Base-by-base conservation (phyloP, 2,888 invertebrate genomes). In the Sylvicola cinctus region DNA sequence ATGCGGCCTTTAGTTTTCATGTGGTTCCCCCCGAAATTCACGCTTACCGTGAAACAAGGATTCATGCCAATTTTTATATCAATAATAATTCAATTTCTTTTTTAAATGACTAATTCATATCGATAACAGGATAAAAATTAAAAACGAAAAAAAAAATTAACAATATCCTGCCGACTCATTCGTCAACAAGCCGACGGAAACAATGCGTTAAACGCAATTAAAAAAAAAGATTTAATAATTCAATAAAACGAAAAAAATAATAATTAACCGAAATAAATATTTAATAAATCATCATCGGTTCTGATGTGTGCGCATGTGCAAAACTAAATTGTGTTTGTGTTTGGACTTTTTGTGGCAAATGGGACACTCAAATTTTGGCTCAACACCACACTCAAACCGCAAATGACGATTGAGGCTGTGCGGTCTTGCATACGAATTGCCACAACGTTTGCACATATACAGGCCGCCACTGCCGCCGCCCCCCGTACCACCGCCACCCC, bases 321-420 rank as follows among this genome's bases (percentile, higher is more conserved):
- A 46, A 43, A 58, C 58, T 43, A 58, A 50, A 48, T 58, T 58
- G 43, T 56, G 57, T 53, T 58, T 58, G 46, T 58, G 58, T 47
- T 58, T 58, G 31, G 58, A 70, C 46, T 63, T 66, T 50, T 67
- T 68, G 46, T 66, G 65, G 49, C 71, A 71, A 44, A 67, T 60
- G 26, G 62, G 62, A 41, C 71, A 71, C 41, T 67, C 65, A 48
- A 70, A 69, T 44, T 65, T 65, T 2, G 70, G 70, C 43, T 66
- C 68, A 36, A 62, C 58, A 34, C 68, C 68, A 43, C 70, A 69
- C 44, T 70, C 69, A 47, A 68, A 67, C 37, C 63, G 60, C 36
- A 67, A 60, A 45, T 69, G 69, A 33, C 68, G 55, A 43, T 64
- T 68, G 15, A 62, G 49, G 44, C 56, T 68, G 42, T 68, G 67